Evolutionary conservation across 2,888 invertebrate genomes (phyloP), one percentile per base, ranked within the genome.

Genomic region (Drosophila setosimentum): DNA sequence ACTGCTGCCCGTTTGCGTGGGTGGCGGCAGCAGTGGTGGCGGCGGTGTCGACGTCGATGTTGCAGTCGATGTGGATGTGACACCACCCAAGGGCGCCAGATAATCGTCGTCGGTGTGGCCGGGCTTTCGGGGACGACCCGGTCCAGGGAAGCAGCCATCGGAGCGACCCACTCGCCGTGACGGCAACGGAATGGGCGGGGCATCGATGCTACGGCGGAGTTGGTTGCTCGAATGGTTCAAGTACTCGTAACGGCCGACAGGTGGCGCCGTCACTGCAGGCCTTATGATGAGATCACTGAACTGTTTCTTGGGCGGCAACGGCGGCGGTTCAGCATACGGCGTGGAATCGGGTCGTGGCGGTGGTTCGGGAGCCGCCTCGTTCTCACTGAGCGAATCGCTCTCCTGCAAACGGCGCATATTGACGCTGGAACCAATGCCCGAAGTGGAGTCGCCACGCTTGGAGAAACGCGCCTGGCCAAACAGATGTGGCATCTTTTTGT

Each of bases 221-320:
- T 78, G 78, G 16, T 76, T 80, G 30, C 78, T 81, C 65, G 40
- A 29, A n/a, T 78, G 78, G 21, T 82, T 91, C n/a, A 93, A 82
- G 64, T 91, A 92, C 76, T 93, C 93, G 51, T 93, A 93, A 11
- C 93, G 89, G 1, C 84, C 91, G 3, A 78, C 68, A 40, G 73
- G 67, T 45, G 71, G 78, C 63, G 70, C 82, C 30, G 77, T 63
- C 21, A 90, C 70, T 4, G 92, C 87, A 6, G 93, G 93, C 51
- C 96, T 95, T 30, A 94, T 93, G 1, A 94, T 92, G 54, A 94
- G 93, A 75, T 95, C 95, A 59, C 93, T 94, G 50, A 94, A 93
- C 80, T 95, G 95, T 78, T 96, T 96, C 90, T 96, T 96, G 18
- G 96, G 96, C 27, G 96, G 94, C 91, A 96, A 93, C 4, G 96